Evolutionary conservation across 2,113 vertebrate genomes (phyloP).

Genomic region (Vicugna pacos): DNA sequence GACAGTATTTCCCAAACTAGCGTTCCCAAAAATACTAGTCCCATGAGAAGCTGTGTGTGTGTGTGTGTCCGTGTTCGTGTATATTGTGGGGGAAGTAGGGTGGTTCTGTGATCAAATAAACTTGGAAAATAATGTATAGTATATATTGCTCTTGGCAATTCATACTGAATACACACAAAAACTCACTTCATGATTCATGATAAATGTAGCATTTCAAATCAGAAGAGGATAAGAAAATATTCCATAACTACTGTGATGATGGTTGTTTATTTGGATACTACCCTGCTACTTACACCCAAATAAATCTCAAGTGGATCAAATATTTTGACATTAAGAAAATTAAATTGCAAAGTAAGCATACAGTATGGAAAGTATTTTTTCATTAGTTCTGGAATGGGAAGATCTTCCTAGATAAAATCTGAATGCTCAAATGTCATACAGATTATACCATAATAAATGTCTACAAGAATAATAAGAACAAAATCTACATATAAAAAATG

Average conservation of each 20-base stretch:
- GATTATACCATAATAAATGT: neutral
- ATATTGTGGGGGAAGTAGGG: neutral
- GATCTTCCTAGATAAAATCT: neutral
- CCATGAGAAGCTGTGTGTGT: neutral
- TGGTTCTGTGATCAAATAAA: neutral
- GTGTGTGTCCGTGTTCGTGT: too few relatives aligned
- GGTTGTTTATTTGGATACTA: neutral
- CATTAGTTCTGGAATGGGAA: neutral
- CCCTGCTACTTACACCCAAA: neutral
- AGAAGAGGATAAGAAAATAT: neutral
- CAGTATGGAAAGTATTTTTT: constrained; percentile 2
- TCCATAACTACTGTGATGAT: neutral
- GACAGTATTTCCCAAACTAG: neutral
- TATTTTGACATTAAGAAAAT: constrained; percentile 43
- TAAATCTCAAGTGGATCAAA: constrained; percentile 23
- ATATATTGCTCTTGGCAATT: neutral
- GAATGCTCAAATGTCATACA: neutral
- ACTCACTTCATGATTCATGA: constrained; percentile 4
- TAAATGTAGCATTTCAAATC: neutral
- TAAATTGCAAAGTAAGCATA: constrained; percentile 16
- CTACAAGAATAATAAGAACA: constrained; percentile 19
- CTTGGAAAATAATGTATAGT: neutral
- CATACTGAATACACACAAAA: neutral
- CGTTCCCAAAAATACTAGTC: neutral
- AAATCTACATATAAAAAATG: constrained; percentile 3